phyloP scores from a whole-genome alignment of 2,888 invertebrate species.

The Trypoxylon attenuatum region DNA sequence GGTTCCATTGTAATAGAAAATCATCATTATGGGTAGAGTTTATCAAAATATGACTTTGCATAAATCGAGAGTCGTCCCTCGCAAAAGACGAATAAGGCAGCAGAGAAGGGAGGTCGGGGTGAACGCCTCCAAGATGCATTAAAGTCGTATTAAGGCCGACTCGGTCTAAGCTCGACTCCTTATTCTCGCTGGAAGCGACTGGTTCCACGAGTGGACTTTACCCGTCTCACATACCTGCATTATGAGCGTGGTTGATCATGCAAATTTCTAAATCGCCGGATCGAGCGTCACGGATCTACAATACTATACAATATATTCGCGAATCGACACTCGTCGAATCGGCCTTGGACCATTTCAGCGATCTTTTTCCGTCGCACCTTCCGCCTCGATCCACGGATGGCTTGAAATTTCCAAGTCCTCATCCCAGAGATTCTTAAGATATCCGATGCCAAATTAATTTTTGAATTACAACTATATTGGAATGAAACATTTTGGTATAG shows the following conservation, averaged over 20 bases:
- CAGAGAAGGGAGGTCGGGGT: conserved; percentile 25
- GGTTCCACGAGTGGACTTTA: conserved; percentile 1
- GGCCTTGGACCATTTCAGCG: conserved; percentile 17
- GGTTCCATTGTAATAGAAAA: too few species aligned
- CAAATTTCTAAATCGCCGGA: conserved; percentile 54
- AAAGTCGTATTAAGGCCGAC: conserved; percentile 61
- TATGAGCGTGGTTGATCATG: conserved; percentile 53
- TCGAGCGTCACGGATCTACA: conserved; percentile 44
- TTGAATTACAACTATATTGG: too few species aligned
- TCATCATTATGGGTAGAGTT: too few species aligned
- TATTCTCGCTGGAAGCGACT: conserved; percentile 39
- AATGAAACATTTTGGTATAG: too few species aligned
- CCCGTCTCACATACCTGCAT: conserved; percentile 17
- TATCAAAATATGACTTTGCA: too few species aligned
- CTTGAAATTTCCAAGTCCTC: too few species aligned
- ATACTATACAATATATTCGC: not conserved
- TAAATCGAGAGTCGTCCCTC: not conserved
- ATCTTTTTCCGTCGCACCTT: not conserved
- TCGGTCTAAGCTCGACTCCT: conserved; percentile 38
- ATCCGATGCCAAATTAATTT: too few species aligned
- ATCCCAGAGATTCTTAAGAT: too few species aligned
- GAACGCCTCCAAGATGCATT: conserved; percentile 51
- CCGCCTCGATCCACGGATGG: too few species aligned
- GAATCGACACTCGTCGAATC: conserved; percentile 8
- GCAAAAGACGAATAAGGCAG: not conserved